phyloP scores from a whole-genome alignment of 2,797 vertebrate genomes.

The Eupleurogrammus muticus region DNA sequence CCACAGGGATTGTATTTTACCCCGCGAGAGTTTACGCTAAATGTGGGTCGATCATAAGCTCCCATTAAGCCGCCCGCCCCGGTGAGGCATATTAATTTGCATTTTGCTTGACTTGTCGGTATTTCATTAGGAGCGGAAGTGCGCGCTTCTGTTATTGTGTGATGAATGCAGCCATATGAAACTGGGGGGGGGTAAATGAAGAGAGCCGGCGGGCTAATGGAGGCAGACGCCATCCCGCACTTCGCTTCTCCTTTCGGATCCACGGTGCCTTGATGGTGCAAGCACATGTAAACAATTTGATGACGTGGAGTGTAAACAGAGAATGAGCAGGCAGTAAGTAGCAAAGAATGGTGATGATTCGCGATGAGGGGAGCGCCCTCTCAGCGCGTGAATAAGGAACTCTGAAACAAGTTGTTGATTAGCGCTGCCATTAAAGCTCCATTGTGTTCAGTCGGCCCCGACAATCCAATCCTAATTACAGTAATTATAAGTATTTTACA shows the following conservation, averaged over 20 bases:
- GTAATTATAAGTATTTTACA: not conserved
- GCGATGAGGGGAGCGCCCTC: conserved; percentile 17
- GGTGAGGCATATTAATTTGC: conserved; percentile 74
- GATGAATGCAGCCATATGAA: conserved; percentile 54
- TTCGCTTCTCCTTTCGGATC: conserved; percentile 51
- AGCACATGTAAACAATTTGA: conserved; percentile 28
- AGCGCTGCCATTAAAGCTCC: not conserved
- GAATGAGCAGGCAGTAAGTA: conserved; percentile 7
- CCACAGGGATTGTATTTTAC: conserved; percentile 68
- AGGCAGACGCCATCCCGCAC: conserved; percentile 56
- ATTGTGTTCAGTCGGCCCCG: conserved; percentile 1
- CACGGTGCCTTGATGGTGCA: conserved; percentile 22
- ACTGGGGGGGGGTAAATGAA: conserved; percentile 36
- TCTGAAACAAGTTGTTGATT: conserved; percentile 18
- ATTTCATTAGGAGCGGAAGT: conserved; percentile 56
- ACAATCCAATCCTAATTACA: conserved; percentile 2
- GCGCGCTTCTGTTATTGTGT: conserved; percentile 50
- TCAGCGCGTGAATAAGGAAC: not conserved
- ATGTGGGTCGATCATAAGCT: conserved; percentile 82
- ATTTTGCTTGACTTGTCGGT: conserved; percentile 66
- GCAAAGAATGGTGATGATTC: not conserved
- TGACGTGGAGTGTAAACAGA: not conserved
- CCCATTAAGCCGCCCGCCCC: conserved; percentile 76
- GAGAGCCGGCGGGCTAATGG: conserved; percentile 50
- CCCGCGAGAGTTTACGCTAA: conserved; percentile 73